Percentiles rank a stretch among this genome's conserved stretches.
These are phyloP conservation scores for Pygocentrus nattereri DNA, from an alignment of 2,797 vertebrate genomes.

Conservation along the genomic window DNA sequence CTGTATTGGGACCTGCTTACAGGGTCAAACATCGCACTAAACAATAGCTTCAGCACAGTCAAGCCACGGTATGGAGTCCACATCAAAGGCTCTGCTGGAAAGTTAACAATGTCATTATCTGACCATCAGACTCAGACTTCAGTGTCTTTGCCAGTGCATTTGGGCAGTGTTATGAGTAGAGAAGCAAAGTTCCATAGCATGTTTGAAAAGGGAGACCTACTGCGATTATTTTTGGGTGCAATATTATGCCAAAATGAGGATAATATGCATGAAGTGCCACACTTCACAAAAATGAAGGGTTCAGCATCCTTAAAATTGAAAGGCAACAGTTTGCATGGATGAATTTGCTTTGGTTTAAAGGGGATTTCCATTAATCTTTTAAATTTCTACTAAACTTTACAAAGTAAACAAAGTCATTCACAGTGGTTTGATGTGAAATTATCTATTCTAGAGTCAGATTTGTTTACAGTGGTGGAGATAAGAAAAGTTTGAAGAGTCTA, in stretches of 20 bases:
- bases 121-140: constrained; percentile 32
- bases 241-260: constrained; percentile 49
- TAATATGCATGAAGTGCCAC: not conserved
- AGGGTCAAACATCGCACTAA: constrained; percentile 51
- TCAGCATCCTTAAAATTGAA: not conserved
- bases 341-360: too few species aligned
- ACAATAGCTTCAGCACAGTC: constrained; percentile 38
- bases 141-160: not conserved
- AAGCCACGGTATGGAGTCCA: constrained; percentile 39
- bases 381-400: too few species aligned
- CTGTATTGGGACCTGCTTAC: constrained; percentile 50
- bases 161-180: not conserved
- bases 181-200: constrained; percentile 43
- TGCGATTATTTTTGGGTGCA: constrained; percentile 56
- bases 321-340: too few species aligned
- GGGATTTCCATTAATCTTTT: too few species aligned
- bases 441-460: too few species aligned
- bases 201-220: constrained; percentile 53
- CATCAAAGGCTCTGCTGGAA: constrained; percentile 49
- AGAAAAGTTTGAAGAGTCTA: too few species aligned
- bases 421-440: too few species aligned
- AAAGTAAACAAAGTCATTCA: too few species aligned
- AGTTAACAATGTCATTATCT: constrained; percentile 33
- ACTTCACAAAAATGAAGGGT: not conserved
- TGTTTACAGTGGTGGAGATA: too few species aligned